Base-by-base conservation (phyloP, 2,113 vertebrate genomes). In the Tyto alba region DNA sequence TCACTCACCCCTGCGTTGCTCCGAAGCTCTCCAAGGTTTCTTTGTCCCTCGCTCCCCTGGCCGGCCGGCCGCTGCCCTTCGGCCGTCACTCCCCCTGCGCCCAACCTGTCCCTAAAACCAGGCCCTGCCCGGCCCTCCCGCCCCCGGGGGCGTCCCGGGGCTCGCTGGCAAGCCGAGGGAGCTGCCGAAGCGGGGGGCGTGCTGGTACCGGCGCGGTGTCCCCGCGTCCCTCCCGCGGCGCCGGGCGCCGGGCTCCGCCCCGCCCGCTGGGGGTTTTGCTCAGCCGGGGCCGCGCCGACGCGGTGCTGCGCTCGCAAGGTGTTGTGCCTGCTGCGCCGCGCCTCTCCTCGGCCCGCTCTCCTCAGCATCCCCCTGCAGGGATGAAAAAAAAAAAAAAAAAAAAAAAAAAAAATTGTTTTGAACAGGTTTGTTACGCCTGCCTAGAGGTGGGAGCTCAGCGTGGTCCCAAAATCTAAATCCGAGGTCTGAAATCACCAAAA, bases 31-130 rank as follows among this genome's bases (percentile, higher is more conserved):
- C 74, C 63, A 4, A 67, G 52, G 38, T n/a, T 69, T 41, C 83
- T 16, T 11, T 6, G 43, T 13, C 50, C 27, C 80, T 7, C 0
- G 4, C 20, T 72, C 7, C 15, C 19, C 1, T 21, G 21, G 15
- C 21, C 12, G 5, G 57, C 9, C 66, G 13, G 41, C 4, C n/a
- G 32, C 13, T 29, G 30, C 40, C 41, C 19, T 7, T 14, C 10
- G 22, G 2, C 36, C 3, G 40, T 7, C 36, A 0, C 32, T 71
- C 16, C 22, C 34, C 9, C 1, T 1, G 11, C 40, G 64, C 56
- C 5, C 57, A 34, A 43, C 56, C 57, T 40, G 76, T n/a, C 56
- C 86, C 71, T 1, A 2, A 7, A 43, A 14, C 26, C 57, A 22
- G 36, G 34, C 36, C 16, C 36, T 12, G 34, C 29, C 41, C 34